These are phyloP conservation scores for Ceyx margarethae DNA, from an alignment of 2,113 vertebrate genomes.

Conservation along the genomic window DNA sequence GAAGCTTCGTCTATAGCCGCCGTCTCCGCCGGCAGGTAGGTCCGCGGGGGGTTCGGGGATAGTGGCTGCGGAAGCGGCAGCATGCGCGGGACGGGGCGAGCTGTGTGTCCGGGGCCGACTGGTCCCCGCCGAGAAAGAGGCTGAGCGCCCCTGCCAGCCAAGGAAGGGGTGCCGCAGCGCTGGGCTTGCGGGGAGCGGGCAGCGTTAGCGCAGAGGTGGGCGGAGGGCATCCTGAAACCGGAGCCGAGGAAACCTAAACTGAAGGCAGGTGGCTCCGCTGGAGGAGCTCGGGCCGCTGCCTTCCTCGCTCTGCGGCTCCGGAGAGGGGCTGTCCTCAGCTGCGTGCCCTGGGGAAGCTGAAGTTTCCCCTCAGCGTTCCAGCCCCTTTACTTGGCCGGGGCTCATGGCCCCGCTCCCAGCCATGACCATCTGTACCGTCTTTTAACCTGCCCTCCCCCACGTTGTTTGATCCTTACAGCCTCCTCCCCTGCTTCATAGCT, in stretches of 20 bases:
- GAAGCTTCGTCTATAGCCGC: background rate
- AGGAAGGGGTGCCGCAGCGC: background rate
- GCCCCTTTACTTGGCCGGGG: background rate
- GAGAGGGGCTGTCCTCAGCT: background rate
- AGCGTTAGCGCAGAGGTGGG: background rate
- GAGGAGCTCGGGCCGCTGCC: background rate
- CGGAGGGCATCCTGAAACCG: background rate
- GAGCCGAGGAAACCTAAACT: background rate
- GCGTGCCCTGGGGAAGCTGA: fast-evolving
- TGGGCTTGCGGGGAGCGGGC: background rate
- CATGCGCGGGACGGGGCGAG: background rate
- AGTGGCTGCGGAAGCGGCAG: background rate
- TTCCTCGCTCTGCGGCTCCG: background rate
- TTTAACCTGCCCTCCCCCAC: fast-evolving
- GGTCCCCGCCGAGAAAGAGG: no score
- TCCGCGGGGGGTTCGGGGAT: no score
- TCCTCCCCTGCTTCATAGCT: background rate
- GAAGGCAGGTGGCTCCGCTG: background rate
- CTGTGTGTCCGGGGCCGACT: background rate
- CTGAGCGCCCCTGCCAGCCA: fast-evolving
- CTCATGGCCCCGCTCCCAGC: background rate
- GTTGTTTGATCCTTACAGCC: background rate
- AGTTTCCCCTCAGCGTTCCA: no score
- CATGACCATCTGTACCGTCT: fast-evolving
- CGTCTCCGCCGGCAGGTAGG: background rate